Conservation (phyloP, 2,797 vertebrate species). For the Enteromius treurensis region DNA sequence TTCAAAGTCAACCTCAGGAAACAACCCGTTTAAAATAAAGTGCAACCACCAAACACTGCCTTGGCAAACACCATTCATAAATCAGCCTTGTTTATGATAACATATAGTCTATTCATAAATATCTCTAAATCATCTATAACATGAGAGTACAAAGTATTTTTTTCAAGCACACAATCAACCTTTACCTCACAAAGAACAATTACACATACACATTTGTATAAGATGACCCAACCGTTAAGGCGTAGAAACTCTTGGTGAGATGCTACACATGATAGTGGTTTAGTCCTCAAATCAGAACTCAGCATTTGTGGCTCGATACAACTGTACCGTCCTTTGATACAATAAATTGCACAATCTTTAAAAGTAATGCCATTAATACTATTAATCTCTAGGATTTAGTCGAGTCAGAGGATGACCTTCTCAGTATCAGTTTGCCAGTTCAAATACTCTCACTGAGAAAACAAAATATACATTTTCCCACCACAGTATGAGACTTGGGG, state of each 20-base stretch:
- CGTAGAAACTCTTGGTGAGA: slow-evolving; percentile 78
- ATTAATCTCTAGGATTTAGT: slow-evolving; percentile 18
- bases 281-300: slow-evolving; percentile 61
- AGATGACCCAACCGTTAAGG: slow-evolving; percentile 81
- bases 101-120: slow-evolving; percentile 49
- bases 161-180: slow-evolving; percentile 66
- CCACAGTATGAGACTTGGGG: not conserved
- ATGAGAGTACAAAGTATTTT: slow-evolving; percentile 55
- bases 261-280: slow-evolving; percentile 80
- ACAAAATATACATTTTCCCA: not conserved
- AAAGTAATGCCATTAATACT: slow-evolving; percentile 26
- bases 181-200: slow-evolving; percentile 58
- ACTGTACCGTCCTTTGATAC: slow-evolving; percentile 35
- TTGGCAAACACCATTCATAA: slow-evolving; percentile 39
- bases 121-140: slow-evolving; percentile 55
- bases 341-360: slow-evolving; percentile 35
- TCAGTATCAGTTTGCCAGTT: not conserved
- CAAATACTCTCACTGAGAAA: not conserved
- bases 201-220: slow-evolving; percentile 69
- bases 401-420: slow-evolving; percentile 2
- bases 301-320: slow-evolving; percentile 34
- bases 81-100: slow-evolving; percentile 40
- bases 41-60: slow-evolving; percentile 55
- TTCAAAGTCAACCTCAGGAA: slow-evolving; percentile 43
- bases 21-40: slow-evolving; percentile 54